Evolutionary conservation across 2,113 vertebrate species (phyloP), one percentile per base, ranked within the genome.

Genomic region (Spermophilus dauricus): DNA sequence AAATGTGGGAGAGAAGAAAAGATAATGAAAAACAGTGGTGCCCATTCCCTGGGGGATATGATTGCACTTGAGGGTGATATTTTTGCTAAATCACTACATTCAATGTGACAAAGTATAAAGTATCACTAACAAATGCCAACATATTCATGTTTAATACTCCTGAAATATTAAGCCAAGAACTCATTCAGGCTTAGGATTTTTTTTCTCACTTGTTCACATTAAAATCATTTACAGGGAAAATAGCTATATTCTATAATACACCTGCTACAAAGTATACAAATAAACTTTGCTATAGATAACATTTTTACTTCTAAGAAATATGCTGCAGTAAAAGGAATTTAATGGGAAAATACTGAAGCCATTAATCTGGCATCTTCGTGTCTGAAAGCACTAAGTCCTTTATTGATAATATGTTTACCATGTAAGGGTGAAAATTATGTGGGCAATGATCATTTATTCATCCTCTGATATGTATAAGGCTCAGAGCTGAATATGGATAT

Each of bases 81-180:
- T 63, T 86, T 58, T 58, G 1, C 88, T 91, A 73, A 93, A 24
- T 80, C 83, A 20, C 72, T 91, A 88, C 69, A 34, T 48, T 77
- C 77, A 42, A 28, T 58, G 9, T 81, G n/a, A 86, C 17, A 89
- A 14, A 51, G 30, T 61, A 1, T 56, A 83, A 76, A 26, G 24
- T n/a, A 75, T 69, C 34, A 92, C 37, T 28, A 82, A 87, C 9
- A 83, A 84, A 78, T 82, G 75, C 3, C 78, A 93, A 67, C 8
- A 32, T 78, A 6, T 63, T 90, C 17, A 45, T 63, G 45, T 72
- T 84, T 83, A 69, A 58, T 65, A 72, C 86, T 86, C 12, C 61
- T 76, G 56, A 93, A 89, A 93, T 83, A 45, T 90, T 85, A 94
- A 96, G 14, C n/a, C 91, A 91, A 78, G 32, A 78, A 56, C 28